phyloP scores from a whole-genome alignment of 2,797 vertebrate species.

The Potorous gilbertii region DNA sequence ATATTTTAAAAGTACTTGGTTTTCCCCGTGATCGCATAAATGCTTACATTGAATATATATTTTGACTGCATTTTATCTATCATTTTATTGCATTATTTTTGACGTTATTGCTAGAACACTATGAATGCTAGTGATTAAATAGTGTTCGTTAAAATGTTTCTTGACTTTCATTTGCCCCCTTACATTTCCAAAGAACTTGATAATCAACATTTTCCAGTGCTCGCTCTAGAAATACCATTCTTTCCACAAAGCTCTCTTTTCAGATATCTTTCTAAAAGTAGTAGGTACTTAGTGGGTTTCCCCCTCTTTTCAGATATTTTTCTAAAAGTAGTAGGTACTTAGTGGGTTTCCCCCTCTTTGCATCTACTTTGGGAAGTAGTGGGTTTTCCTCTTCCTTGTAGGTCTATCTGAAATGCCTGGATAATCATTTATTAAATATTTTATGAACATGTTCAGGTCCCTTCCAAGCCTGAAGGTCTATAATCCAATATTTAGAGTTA shows the following conservation, averaged over 20 bases:
- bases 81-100: constrained; percentile 37
- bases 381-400: not conserved
- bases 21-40: not conserved
- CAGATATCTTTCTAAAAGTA: constrained; percentile 3
- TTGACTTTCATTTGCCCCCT: not conserved
- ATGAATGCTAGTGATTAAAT: constrained; percentile 19
- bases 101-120: not conserved
- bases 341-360: not conserved
- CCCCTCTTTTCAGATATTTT: not conserved
- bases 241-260: not conserved
- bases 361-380: not conserved
- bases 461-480: not conserved
- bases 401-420: not conserved
- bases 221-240: constrained; percentile 1
- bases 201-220: constrained; percentile 12
- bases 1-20: not conserved
- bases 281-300: not conserved
- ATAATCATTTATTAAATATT: not conserved
- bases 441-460: not conserved
- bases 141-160: constrained; percentile 4
- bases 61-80: constrained; percentile 42
- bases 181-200: constrained; percentile 29
- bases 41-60: not conserved
- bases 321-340: not conserved
- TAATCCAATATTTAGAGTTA: not conserved